Evolutionary conservation across 2,113 vertebrate species (phyloP).

Genomic region (Castor canadensis): DNA sequence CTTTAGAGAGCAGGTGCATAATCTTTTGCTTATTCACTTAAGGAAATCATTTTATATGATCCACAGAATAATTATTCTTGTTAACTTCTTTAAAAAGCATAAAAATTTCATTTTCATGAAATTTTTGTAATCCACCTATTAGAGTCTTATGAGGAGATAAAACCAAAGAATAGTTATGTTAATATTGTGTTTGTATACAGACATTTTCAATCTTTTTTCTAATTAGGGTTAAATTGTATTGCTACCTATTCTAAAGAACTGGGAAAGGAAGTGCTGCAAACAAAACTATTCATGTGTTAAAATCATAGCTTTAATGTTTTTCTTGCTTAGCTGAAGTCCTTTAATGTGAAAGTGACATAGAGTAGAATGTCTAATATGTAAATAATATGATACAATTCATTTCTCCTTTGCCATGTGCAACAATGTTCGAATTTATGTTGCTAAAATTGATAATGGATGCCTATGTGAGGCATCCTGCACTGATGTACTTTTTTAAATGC

Average conservation of each 20-base stretch:
- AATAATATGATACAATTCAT: neutral
- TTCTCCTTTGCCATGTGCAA: neutral
- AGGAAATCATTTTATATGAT: conserved; percentile 4
- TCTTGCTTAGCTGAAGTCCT: neutral
- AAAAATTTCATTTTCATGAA: neutral
- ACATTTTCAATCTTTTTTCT: conserved; percentile 28
- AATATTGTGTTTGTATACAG: neutral
- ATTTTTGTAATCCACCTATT: neutral
- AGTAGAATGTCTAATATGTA: conserved; percentile 10
- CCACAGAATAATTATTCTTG: neutral
- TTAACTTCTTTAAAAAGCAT: conserved; percentile 28
- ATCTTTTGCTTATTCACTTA: neutral
- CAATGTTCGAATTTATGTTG: neutral
- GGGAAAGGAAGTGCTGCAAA: neutral
- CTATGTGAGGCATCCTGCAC: neutral
- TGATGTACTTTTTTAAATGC: neutral
- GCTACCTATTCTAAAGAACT: neutral
- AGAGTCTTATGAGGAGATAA: conserved; percentile 1
- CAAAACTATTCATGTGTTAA: neutral
- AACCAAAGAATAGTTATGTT: neutral
- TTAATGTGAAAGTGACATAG: neutral
- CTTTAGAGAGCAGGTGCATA: neutral
- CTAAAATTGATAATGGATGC: conserved; percentile 18
- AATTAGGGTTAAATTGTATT: neutral
- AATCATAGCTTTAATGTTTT: conserved; percentile 20